Evolutionary conservation across 2,888 invertebrate genomes (phyloP).

Genomic region (Synergus umbraculus): DNA sequence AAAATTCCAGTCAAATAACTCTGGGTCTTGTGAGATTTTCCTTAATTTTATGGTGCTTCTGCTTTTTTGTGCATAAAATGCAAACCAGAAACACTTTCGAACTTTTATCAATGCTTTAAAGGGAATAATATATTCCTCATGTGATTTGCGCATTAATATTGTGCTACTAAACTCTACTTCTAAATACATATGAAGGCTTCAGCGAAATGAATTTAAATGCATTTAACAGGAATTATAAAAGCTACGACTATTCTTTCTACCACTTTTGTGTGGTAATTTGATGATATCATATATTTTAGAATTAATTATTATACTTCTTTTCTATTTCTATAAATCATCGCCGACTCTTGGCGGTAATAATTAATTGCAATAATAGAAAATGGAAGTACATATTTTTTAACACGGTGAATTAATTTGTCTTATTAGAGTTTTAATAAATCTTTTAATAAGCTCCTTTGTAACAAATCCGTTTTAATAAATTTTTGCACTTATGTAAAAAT

Average conservation of each 20-base stretch:
- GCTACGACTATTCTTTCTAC: background rate
- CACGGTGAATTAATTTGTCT: background rate
- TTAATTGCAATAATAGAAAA: background rate
- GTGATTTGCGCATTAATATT: background rate
- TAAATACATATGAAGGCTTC: background rate
- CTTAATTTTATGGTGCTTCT: slow-evolving; percentile 7
- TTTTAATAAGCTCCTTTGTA: background rate
- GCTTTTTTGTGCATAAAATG: background rate
- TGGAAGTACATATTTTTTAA: background rate
- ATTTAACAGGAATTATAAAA: background rate
- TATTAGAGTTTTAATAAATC: background rate
- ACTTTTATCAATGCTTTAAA: background rate
- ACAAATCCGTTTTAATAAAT: background rate
- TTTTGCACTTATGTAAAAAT: slow-evolving; percentile 3
- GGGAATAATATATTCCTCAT: background rate
- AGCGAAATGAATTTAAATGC: background rate
- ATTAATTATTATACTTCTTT: background rate
- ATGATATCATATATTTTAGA: background rate
- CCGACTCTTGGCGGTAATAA: background rate
- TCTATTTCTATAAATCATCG: background rate
- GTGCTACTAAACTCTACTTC: background rate
- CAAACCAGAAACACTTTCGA: background rate
- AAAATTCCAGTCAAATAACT: slow-evolving; percentile 37
- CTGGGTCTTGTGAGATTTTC: background rate
- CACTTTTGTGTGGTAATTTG: background rate